Conservation (phyloP, 1,140 invertebrate species). For the Drosophila kohkoa region DNA sequence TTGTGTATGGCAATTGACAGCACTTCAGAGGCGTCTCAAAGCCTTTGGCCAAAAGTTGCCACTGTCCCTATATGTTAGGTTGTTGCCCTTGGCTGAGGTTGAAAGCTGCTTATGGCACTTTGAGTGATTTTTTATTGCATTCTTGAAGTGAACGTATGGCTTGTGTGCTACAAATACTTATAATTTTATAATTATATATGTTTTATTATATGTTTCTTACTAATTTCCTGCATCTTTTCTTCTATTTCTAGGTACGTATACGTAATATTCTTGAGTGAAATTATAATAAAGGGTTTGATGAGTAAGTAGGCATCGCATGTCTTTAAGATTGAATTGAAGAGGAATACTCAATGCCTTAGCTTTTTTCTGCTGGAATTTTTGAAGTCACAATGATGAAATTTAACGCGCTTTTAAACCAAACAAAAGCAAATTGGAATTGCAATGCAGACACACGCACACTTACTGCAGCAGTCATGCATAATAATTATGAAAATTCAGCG, state of each 20-base stretch:
- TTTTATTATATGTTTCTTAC: slow-evolving; percentile 14
- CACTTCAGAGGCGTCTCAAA: slow-evolving; percentile 35
- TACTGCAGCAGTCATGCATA: slow-evolving; percentile 49
- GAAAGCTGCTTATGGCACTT: slow-evolving; percentile 61
- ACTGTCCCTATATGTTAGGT: slow-evolving; percentile 1
- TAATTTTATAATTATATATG: no score
- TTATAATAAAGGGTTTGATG: background rate
- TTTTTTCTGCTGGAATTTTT: background rate
- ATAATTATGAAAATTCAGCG: slow-evolving; percentile 63
- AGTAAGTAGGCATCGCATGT: slow-evolving; percentile 8
- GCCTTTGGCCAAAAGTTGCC: slow-evolving; percentile 27
- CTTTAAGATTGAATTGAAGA: no score
- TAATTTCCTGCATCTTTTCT: slow-evolving; percentile 45
- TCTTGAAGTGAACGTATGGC: slow-evolving; percentile 36
- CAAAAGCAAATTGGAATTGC: slow-evolving; percentile 59
- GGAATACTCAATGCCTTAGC: background rate
- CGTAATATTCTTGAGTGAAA: slow-evolving; percentile 37
- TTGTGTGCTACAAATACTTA: background rate
- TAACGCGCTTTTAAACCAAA: slow-evolving; percentile 61
- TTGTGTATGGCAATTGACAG: slow-evolving; percentile 25
- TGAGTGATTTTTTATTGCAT: slow-evolving; percentile 69
- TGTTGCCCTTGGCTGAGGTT: slow-evolving; percentile 19
- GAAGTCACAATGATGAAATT: slow-evolving; percentile 39
- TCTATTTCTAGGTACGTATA: slow-evolving; percentile 71
- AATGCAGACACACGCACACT: slow-evolving; percentile 16